Evolutionary conservation across 2,888 invertebrate genomes (phyloP).

Genomic region (Cryptophagus acutangulus): DNA sequence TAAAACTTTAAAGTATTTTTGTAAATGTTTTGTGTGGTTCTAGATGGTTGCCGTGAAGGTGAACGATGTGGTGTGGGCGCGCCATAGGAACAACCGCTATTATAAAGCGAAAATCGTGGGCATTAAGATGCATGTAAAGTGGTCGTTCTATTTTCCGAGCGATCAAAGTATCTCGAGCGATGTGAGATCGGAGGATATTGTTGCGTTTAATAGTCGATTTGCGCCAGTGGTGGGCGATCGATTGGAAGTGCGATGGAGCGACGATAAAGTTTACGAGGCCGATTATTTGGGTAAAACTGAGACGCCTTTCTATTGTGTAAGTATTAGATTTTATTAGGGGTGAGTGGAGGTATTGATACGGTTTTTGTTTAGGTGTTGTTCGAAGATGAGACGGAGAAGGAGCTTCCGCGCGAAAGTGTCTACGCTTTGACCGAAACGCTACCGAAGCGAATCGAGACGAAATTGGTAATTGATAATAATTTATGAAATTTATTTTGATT

Average conservation of each 20-base stretch:
- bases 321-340: constrained; percentile 41
- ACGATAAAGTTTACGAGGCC: constrained; percentile 49
- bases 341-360: constrained; percentile 4
- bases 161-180: constrained; percentile 57
- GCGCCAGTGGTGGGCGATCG: constrained; percentile 47
- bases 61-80: constrained; percentile 55
- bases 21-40: not conserved
- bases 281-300: constrained; percentile 45
- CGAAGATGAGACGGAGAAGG: constrained; percentile 49
- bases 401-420: constrained; percentile 51
- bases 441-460: constrained; percentile 53
- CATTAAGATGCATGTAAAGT: constrained; percentile 50
- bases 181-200: constrained; percentile 53
- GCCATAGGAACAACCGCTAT: constrained; percentile 57
- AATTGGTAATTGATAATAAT: constrained; percentile 46
- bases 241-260: constrained; percentile 55
- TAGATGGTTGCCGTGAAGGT: constrained; percentile 12
- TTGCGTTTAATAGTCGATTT: constrained; percentile 37
- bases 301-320: constrained; percentile 33
- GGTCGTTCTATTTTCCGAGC: constrained; percentile 59
- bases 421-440: constrained; percentile 53
- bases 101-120: constrained; percentile 53
- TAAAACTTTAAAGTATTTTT: constrained; percentile 1
- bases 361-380: constrained; percentile 46
- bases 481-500: not conserved